Base-by-base conservation (phyloP, 2,888 invertebrate genomes). In the Drosophila pseudotakahashii region DNA sequence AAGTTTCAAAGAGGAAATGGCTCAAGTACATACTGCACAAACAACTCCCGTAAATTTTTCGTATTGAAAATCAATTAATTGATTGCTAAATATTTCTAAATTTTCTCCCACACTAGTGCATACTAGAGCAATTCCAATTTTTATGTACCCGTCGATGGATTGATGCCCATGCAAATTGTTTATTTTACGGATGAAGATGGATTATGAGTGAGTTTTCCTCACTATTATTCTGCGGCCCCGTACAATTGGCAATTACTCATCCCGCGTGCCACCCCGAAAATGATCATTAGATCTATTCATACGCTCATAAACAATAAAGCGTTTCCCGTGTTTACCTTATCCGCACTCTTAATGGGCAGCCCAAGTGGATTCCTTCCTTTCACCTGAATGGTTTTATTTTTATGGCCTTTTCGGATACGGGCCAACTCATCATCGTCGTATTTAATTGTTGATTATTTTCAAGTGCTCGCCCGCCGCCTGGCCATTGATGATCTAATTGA, bases 171-270 rank as follows among this genome's bases (percentile, higher is more conserved):
- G 73, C 69, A 78, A 76, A 66, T 79, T 89, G 83, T 78, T 79
- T 88, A 83, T 71, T 78, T 76, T 78, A 89, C 81, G 78, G 89
- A 85, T 78, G 85, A 88, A 88, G 89, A 87, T 79, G 79, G 87
- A 87, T 87, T 88, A 88, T 86, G 84, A 86, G 81, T 30, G 62
- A 44, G 66, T 50, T 75, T 75, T 75, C 71, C 74, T 73, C 74
- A 67, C 59, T 34, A 59, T 66, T 73, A 66, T 73, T 59, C 60
- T 68, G 39, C 26, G 42, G 59, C 53, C 68, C 32, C 44, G 26
- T 26, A 26, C 26, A 26, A 26, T 26, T 26, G 26, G 26, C 77
- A 82, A 84, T 84, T 84, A 88, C 81, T 84, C 83, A 88, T 84
- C 70, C 57, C 63, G 50, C 47, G 52, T 42, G 37, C 39, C 42